Evolutionary conservation across 2,797 vertebrate genomes (phyloP), one percentile per base, ranked within the genome.

Genomic region (Alca torda): DNA sequence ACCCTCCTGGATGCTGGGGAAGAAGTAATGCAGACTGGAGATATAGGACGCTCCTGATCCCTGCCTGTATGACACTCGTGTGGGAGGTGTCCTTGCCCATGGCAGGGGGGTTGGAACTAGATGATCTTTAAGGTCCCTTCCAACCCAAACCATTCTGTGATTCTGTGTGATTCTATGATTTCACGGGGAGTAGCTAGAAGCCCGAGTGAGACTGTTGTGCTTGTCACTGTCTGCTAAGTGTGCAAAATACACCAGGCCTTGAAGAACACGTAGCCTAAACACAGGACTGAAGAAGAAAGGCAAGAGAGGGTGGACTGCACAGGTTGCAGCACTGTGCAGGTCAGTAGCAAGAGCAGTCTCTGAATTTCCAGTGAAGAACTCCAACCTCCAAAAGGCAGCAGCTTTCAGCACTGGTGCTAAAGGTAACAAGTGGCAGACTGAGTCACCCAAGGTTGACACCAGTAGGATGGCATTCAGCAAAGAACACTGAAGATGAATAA

Each of bases 251-350:
- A 24, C 16, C 45, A 64, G n/a, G 4, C 53, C 43, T 70, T 50
- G 39, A 83, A 61, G 69, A 80, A 77, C 33, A 33, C 43, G 46
- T 15, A 80, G 51, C 31, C 48, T 37, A 79, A 93, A 83, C 13
- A 61, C 0, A 3, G 13, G 33, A 54, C 17, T 6, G 13, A 76
- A 73, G 53, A 83, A 28, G 19, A 57, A 82, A 79, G 53, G 45
- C 57, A 59, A 45, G n/a, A 65, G 26, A 85, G 73, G 14, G 35
- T 8, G 24, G 51, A 54, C 39, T 10, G 20, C 16, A 39, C 78
- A 37, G 39, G 39, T 50, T 0, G 0, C n/a, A 74, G 17, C 3
- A 0, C 30, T 54, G 46, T 1, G 1, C 15, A 31, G 35, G 26
- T 35, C 35, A 31, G 37, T 7, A 45, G 48, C 53, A 84, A 63